These are phyloP conservation scores for Grapholita molesta DNA, from an alignment of 1,140 invertebrate species.

Conservation along the genomic window DNA sequence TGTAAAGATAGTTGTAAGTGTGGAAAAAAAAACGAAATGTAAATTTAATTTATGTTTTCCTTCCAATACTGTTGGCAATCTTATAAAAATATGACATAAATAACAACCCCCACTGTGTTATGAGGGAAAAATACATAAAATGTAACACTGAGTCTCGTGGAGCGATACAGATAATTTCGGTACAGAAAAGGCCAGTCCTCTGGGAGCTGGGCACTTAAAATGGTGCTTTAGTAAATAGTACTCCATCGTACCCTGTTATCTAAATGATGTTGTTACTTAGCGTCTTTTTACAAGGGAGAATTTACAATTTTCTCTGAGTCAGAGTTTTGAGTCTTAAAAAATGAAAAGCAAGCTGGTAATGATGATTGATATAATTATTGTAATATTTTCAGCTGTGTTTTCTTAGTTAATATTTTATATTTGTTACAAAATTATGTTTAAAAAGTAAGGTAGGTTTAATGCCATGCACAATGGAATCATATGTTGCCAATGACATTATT, in stretches of 20 bases:
- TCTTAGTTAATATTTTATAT: neutral
- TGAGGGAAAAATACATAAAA: constrained; percentile 27
- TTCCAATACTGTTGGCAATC: neutral
- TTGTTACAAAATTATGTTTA: too few relatives aligned
- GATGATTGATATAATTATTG: neutral
- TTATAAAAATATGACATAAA: constrained; percentile 16
- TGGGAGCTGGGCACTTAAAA: constrained; percentile 31
- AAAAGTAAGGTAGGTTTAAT: too few relatives aligned
- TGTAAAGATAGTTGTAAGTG: too few relatives aligned
- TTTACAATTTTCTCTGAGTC: neutral
- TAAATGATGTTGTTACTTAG: constrained; percentile 6
- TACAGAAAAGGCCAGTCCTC: constrained; percentile 31
- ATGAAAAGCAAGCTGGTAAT: neutral
- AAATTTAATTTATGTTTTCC: neutral
- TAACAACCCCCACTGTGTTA: constrained; percentile 21
- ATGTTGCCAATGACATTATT: too few relatives aligned
- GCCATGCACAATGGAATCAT: too few relatives aligned
- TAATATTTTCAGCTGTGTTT: neutral
- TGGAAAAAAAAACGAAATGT: too few relatives aligned
- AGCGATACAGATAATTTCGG: constrained; percentile 38
- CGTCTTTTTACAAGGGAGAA: neutral
- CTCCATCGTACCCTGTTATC: neutral
- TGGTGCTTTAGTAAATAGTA: constrained; percentile 25
- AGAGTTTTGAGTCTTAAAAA: neutral
- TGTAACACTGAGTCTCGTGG: constrained; percentile 24